Base-by-base conservation (phyloP, 1,140 invertebrate genomes). In the Metopolophium dirhodum region DNA sequence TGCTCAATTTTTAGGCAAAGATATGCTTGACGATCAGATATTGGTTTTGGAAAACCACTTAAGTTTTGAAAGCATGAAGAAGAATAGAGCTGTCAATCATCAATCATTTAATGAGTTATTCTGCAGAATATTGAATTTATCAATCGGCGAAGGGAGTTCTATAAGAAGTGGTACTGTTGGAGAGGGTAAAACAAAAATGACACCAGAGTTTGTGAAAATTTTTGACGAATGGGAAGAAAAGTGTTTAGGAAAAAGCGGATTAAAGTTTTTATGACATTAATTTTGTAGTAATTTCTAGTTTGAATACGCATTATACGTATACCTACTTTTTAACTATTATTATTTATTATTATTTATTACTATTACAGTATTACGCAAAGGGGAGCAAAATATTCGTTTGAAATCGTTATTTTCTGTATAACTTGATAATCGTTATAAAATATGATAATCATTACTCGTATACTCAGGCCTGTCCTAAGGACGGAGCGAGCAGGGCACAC, bases 131-230 rank as follows among this genome's bases (percentile, higher is more conserved):
- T 37, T 37, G 37, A 37, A 37, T 37, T 37, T 37, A 37, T 37
- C 90, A 95, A 96, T 41, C 94, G 96, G 96, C 0, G 95, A 96
- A 57, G 94, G 96, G 0, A 96, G 96, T 94, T 98, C 98, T 94
- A 98, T 98, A 91, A 96, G 98, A 30, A 98, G 97, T 94, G 98
- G 98, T 0, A 96, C 97, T 95, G 96, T 98, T 47, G 98, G 98
- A 0, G 98, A 98, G 94, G 98, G 97, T 97, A 97, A 96, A 94
- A 98, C 98, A 95, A 96, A 97, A 94, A 98, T 98, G 96, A 96
- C 96, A 11, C 95, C 96, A 1, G 97, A 97, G 94, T 95, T 97
- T 94, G 96, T 96, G 7, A 94, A 95, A 49, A 96, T 96, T 94
- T 98, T 98, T 94, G 97, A 99, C 94, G 94, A 96, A 51, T 98